Percentiles rank a stretch among this genome's conserved stretches.
Conservation (phyloP, 2,113 vertebrate genomes). For the Solenodon paradoxus region DNA sequence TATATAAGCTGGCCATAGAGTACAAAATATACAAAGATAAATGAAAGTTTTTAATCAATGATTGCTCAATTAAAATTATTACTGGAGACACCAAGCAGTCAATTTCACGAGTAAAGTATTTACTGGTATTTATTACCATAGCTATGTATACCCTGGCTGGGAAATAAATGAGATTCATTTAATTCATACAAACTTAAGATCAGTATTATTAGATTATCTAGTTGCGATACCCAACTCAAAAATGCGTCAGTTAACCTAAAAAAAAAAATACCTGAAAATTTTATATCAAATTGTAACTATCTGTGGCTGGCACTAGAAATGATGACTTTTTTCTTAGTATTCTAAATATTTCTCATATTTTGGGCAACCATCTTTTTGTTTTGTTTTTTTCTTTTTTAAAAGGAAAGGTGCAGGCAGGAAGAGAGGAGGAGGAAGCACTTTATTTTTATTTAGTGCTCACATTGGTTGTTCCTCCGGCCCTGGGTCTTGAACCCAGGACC, state of each 20-base stretch:
- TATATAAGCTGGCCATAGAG: neutral
- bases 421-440: too few relatives aligned
- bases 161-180: slow-evolving; percentile 4
- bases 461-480: too few relatives aligned
- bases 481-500: too few relatives aligned
- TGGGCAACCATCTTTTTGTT: slow-evolving; percentile 14
- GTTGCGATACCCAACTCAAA: slow-evolving; percentile 13
- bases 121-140: neutral
- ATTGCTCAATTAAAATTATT: neutral
- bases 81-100: neutral
- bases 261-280: slow-evolving; percentile 16
- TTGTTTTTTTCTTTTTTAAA: too few relatives aligned
- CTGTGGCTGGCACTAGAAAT: neutral
- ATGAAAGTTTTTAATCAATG: neutral
- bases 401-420: too few relatives aligned
- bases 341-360: slow-evolving; percentile 12
- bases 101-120: slow-evolving; percentile 11
- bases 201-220: neutral
- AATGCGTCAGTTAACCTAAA: neutral
- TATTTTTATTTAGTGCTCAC: too few relatives aligned
- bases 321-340: slow-evolving; percentile 4
- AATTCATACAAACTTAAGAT: neutral
- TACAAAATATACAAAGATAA: neutral
- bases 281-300: slow-evolving; percentile 24
- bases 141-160: neutral